Base-by-base conservation (phyloP, 2,113 vertebrate species). In the Aegithalos caudatus region DNA sequence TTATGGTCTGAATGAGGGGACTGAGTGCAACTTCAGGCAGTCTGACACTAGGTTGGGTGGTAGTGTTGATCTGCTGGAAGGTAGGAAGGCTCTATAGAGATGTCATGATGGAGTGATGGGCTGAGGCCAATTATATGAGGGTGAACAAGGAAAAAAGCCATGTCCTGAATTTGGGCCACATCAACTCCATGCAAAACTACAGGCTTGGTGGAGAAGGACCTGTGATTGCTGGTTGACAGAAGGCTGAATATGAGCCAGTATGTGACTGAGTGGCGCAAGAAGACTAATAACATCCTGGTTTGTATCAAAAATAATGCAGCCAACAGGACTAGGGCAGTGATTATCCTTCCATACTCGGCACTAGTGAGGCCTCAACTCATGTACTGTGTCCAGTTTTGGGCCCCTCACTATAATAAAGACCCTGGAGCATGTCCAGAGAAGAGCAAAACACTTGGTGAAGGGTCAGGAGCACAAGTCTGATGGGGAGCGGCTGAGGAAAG, bases 171-270 rank as follows among this genome's bases (percentile, higher is more conserved):
- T 38, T 81, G 27, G 50, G 10, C 14, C 19, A 28, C 10, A 19
- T 31, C 25, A 57, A 33, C 11, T 28, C 27, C 33, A 17, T 24
- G 5, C 8, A 81, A 50, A 19, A 23, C 22, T 50, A 27, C 33
- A 51, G 51, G 22, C 19, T 24, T 0, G 0, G 7, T 11, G 19
- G 18, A 65, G 18, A 65, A 33, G 12, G 37, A 65, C 12, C 7
- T 50, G 50, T 11, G 31, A 5, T 29, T 64, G 9, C 23, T 57
- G 35, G 12, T 13, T 3, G 4, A 44, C 7, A 57, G 44, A 25
- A 22, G 14, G 31, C 35, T 65, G 44, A 65, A 50, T 6, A 37
- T 7, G 7, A 72, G 50, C 14, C 17, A 48, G 21, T 7, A 12
- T 15, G 6, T 69, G 33, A 12, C 33, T 51, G 20, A 12, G 12